A percentile compares a stretch with the other conserved stretches of the same genome.
Conservation (phyloP, 2,113 vertebrate species). For the Apeltes quadracus region DNA sequence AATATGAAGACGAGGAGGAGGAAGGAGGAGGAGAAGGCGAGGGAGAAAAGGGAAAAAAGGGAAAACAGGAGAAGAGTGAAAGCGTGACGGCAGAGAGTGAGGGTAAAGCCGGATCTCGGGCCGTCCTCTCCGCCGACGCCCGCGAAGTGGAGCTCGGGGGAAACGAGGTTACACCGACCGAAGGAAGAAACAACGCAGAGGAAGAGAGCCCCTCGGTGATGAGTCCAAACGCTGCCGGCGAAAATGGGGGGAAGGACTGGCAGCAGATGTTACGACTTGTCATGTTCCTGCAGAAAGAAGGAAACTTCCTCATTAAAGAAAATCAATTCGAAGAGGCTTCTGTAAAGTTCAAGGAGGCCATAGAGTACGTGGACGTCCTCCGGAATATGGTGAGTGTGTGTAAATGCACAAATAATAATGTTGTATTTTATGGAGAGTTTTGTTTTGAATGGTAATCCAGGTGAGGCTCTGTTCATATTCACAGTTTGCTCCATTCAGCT, state of each 20-base stretch:
- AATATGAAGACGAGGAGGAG: background rate
- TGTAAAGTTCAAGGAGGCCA: conserved; percentile 83
- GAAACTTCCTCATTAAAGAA: conserved; percentile 83
- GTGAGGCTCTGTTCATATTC: background rate
- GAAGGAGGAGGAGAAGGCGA: background rate
- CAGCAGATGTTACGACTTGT: conserved; percentile 86
- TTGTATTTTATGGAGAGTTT: background rate
- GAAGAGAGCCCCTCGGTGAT: conserved; percentile 5
- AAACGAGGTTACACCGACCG: conserved; percentile 11
- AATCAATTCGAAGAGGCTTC: conserved; percentile 78
- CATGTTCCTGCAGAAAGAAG: conserved; percentile 84
- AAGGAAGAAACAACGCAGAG: conserved; percentile 26
- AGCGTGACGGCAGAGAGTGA: background rate
- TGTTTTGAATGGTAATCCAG: background rate
- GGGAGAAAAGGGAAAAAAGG: background rate
- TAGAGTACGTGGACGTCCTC: conserved; percentile 84
- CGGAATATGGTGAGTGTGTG: conserved; percentile 80
- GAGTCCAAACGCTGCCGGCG: background rate
- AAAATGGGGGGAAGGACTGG: conserved; percentile 74
- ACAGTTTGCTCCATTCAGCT: background rate
- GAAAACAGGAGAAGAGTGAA: conserved; percentile 1
- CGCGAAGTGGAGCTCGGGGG: conserved; percentile 8
- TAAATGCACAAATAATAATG: background rate
- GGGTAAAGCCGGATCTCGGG: background rate
- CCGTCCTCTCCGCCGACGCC: background rate